Base-by-base conservation (phyloP, 2,113 vertebrate species). In the Callipepla squamata region DNA sequence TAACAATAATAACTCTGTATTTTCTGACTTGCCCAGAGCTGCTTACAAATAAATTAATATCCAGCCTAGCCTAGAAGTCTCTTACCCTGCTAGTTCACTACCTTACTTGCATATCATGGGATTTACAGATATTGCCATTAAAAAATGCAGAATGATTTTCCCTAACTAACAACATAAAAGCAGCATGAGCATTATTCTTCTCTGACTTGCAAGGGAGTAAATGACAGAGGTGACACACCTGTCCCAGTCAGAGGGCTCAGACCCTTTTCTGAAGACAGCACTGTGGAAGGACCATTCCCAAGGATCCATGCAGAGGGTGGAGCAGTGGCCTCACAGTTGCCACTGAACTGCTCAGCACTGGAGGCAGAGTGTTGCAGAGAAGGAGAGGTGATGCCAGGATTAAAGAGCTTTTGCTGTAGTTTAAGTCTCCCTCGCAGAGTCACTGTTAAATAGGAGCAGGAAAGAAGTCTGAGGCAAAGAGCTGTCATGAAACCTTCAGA, bases 21-120 rank as follows among this genome's bases (percentile, higher is more conserved):
- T 74, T 94, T 91, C 88, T 85, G 32, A 74, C n/a, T 59, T 86
- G 57, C 62, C 59, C n/a, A 45, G 76, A 65, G 61, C 32, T 61
- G 7, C 68, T 77, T 91, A 50, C 32, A 74, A 77, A 77, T 38
- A 80, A 94, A 81, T 74, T 88, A n/a, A 45, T 59, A 82, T 42
- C 51, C 30, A 77, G 42, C 32, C 19, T 75, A 83, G 66, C 32
- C 87, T 80, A 34, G 18, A 44, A 40, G 32, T 62, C 47, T 77
- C 57, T 92, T 80, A 69, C 9, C 51, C 47, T 84, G 59, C 45
- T 67, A 22, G 68, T 58, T 80, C 68, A 25, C 50, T 44, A 32
- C 30, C 42, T 90, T 77, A 55, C 12, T 53, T 69, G n/a, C 32
- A 3, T 53, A 50, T 75, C 7, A 10, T 47, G 57, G 25, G 8